Conservation (phyloP, 2,113 vertebrate genomes). For the Dromaius novaehollandiae region DNA sequence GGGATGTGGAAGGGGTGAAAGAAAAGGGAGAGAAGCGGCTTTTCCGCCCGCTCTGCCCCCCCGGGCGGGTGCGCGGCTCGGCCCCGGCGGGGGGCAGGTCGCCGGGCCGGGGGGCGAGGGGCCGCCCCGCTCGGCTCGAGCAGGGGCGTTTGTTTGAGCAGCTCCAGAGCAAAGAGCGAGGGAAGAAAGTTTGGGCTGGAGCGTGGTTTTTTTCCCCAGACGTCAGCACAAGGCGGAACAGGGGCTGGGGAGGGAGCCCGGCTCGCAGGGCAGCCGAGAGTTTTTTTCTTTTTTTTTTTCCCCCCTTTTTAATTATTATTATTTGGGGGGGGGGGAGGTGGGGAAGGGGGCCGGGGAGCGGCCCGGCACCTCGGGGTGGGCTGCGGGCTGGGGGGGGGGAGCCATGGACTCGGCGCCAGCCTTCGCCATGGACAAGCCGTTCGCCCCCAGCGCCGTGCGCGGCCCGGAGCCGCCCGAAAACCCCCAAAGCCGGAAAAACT, state of each 20-base stretch:
- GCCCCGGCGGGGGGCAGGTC: slow-evolving; percentile 6
- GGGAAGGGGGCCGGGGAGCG: neutral
- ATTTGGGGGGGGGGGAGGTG: neutral
- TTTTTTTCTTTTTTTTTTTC: neutral
- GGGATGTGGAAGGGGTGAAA: neutral
- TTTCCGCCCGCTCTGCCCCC: neutral
- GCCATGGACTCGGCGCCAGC: slow-evolving; percentile 75
- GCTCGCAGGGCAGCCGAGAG: neutral
- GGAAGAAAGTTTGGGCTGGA: slow-evolving; percentile 61
- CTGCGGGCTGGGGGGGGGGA: slow-evolving; percentile 45
- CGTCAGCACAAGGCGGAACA: slow-evolving; percentile 73
- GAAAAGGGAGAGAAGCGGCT: neutral
- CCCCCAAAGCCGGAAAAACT: slow-evolving; percentile 81
- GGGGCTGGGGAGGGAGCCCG: slow-evolving; percentile 30
- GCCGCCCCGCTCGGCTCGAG: slow-evolving; percentile 46
- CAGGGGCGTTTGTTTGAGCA: slow-evolving; percentile 66
- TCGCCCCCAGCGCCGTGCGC: slow-evolving; percentile 62
- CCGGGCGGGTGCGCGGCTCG: neutral
- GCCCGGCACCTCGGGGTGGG: slow-evolving; percentile 30
- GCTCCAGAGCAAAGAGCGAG: slow-evolving; percentile 52
- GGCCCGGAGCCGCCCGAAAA: slow-evolving; percentile 75
- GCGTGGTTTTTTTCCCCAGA: slow-evolving; percentile 61
- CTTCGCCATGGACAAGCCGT: slow-evolving; percentile 76
- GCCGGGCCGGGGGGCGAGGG: slow-evolving; percentile 13
- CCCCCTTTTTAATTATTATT: neutral